Percentiles rank a stretch among this genome's conserved stretches.
phyloP scores from a whole-genome alignment of 2,797 vertebrate genomes.

The Chiloscyllium punctatum region DNA sequence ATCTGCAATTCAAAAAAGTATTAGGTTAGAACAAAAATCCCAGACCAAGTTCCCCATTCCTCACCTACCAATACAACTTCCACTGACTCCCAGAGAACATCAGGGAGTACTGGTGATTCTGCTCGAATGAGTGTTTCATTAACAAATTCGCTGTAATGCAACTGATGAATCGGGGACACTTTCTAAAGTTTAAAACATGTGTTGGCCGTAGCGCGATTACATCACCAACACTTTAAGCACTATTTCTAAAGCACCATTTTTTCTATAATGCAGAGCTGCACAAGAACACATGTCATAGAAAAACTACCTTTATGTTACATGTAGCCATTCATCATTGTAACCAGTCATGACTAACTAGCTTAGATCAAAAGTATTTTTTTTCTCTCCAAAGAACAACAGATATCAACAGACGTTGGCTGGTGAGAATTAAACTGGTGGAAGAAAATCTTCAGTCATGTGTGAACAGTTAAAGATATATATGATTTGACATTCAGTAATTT shows the following conservation, averaged over 20 bases:
- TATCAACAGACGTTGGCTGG: not conserved
- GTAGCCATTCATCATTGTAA: not conserved
- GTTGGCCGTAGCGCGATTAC: too few species aligned
- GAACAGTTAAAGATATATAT: not conserved
- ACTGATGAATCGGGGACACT: too few species aligned
- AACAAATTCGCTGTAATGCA: too few species aligned
- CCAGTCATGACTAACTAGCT: not conserved
- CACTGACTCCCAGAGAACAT: too few species aligned
- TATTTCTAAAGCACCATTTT: too few species aligned
- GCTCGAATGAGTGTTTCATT: too few species aligned
- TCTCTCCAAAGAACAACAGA: not conserved
- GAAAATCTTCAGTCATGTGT: not conserved
- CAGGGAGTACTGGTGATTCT: not conserved
- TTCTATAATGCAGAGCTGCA: too few species aligned
- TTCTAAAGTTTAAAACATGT: too few species aligned
- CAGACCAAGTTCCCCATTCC: not conserved
- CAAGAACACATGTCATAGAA: too few species aligned
- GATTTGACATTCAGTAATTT: not conserved
- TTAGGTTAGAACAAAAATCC: not conserved
- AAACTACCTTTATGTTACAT: not conserved
- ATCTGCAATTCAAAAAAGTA: constrained; percentile 60
- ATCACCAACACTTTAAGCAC: too few species aligned
- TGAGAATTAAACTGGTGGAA: not conserved
- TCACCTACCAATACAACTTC: not conserved
- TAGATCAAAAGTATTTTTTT: not conserved